Evolutionary conservation across 2,797 vertebrate species (phyloP).

Genomic region (Anguilla anguilla): DNA sequence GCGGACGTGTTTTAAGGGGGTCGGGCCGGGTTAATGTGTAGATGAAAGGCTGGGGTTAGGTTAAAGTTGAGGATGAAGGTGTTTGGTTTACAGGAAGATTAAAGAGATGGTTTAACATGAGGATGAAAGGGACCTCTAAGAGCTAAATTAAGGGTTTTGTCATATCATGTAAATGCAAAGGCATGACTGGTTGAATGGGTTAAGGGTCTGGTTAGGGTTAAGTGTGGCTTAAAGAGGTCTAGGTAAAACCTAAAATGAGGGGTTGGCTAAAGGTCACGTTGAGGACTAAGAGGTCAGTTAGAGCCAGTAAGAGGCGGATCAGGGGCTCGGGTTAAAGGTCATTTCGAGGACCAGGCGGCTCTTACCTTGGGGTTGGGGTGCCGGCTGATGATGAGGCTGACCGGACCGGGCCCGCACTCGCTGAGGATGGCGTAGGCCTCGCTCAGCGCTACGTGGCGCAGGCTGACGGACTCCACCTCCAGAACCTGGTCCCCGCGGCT

Average conservation of each 20-base stretch:
- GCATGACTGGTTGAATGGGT: not conserved
- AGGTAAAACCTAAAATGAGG: not conserved
- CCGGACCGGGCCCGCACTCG: slow-evolving; percentile 89
- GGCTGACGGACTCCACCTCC: slow-evolving; percentile 90
- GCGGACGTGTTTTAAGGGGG: not conserved
- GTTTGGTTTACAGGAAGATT: not conserved
- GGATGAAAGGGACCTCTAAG: not conserved
- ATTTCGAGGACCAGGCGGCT: not conserved
- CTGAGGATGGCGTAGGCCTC: slow-evolving; percentile 93
- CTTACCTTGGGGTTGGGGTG: slow-evolving; percentile 93
- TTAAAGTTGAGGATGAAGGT: not conserved
- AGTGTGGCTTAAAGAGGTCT: not conserved
- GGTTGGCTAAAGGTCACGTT: not conserved
- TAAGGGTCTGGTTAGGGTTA: not conserved
- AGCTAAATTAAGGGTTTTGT: not conserved
- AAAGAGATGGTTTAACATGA: not conserved
- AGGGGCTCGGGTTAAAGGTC: not conserved
- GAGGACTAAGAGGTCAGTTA: not conserved
- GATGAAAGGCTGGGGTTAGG: not conserved
- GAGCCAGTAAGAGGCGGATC: not conserved
- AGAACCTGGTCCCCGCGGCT: slow-evolving; percentile 95
- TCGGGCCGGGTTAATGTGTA: not conserved
- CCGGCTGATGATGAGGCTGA: slow-evolving; percentile 91
- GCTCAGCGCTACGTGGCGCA: slow-evolving; percentile 87
- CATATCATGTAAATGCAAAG: not conserved